Conservation (phyloP, 2,113 vertebrate genomes). For the Hassar affinis region DNA sequence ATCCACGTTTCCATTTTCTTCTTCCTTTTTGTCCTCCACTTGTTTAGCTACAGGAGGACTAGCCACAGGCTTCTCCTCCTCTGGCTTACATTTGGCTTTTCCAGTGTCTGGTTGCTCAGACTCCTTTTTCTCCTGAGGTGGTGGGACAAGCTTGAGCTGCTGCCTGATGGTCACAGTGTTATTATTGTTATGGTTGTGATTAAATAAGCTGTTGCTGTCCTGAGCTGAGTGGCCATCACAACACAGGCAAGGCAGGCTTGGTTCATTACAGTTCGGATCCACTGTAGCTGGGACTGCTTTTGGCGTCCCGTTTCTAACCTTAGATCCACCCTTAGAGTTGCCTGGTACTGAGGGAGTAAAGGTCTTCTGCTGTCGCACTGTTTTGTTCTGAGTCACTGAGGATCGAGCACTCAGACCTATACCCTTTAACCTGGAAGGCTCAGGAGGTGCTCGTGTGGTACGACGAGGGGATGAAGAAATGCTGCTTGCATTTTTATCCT, state of each 20-base stretch:
- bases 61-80: slow-evolving; percentile 45
- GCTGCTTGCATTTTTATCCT: slow-evolving; percentile 74
- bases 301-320: slow-evolving; percentile 52
- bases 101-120: slow-evolving; percentile 49
- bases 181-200: slow-evolving; percentile 80
- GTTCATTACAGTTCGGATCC: slow-evolving; percentile 91
- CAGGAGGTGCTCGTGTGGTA: slow-evolving; percentile 58
- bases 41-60: slow-evolving; percentile 40
- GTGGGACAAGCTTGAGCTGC: slow-evolving; percentile 66
- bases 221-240: slow-evolving; percentile 77
- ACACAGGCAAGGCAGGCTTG: slow-evolving; percentile 83
- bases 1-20: slow-evolving; percentile 42
- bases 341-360: slow-evolving; percentile 49
- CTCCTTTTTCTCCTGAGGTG: slow-evolving; percentile 52
- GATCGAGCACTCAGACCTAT: slow-evolving; percentile 59
- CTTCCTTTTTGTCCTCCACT: slow-evolving; percentile 12
- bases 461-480: slow-evolving; percentile 64
- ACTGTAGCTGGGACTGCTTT: slow-evolving; percentile 62
- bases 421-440: slow-evolving; percentile 60
- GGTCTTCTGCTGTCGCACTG: slow-evolving; percentile 60
- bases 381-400: slow-evolving; percentile 60
- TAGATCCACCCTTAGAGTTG: slow-evolving; percentile 64
- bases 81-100: slow-evolving; percentile 29
- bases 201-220: slow-evolving; percentile 75
- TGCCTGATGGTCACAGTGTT: slow-evolving; percentile 72